Evolutionary conservation across 2,797 vertebrate genomes (phyloP).

Genomic region (Eulemur albifrons): DNA sequence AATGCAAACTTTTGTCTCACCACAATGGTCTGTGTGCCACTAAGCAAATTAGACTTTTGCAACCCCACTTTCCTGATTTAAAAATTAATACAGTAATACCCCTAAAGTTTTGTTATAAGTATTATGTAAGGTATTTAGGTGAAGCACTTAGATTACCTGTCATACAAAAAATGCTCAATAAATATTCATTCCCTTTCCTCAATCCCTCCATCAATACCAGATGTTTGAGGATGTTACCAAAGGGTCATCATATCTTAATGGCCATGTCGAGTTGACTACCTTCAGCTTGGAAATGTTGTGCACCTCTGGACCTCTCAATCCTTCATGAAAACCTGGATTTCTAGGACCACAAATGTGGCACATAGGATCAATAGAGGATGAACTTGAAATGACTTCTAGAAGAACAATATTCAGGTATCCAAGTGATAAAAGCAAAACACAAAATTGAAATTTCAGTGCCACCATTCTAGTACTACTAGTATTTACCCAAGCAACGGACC

Average conservation of each 20-base stretch:
- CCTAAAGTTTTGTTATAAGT: background rate
- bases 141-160: background rate
- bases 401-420: background rate
- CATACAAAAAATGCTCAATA: background rate
- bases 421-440: conserved; percentile 21
- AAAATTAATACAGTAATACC: background rate
- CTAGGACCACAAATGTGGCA: background rate
- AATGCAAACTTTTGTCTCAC: background rate
- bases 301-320: background rate
- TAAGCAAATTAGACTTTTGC: background rate
- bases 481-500: background rate
- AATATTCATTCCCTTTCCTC: background rate
- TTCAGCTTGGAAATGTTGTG: background rate
- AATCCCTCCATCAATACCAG: background rate
- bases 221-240: background rate
- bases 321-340: background rate
- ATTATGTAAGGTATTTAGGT: background rate
- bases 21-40: background rate
- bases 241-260: background rate
- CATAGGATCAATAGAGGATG: background rate
- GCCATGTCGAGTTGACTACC: background rate
- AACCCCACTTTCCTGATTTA: background rate
- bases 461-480: background rate
- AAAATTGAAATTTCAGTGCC: background rate
- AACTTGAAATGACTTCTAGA: background rate